phyloP scores from a whole-genome alignment of 2,113 vertebrate genomes.

The Glaucomys volans region DNA sequence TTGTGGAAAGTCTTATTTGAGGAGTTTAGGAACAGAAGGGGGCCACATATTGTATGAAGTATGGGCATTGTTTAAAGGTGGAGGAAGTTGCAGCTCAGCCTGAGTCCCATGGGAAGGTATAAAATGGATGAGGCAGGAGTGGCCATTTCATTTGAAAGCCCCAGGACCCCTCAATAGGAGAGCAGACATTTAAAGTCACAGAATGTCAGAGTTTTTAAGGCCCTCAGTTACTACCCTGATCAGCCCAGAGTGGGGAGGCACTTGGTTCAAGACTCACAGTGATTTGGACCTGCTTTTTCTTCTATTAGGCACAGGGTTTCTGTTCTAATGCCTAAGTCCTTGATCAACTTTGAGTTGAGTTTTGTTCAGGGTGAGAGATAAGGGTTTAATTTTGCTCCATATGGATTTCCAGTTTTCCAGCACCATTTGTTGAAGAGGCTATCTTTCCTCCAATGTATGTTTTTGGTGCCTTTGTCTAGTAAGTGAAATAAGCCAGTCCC shows the following conservation, averaged over 20 bases:
- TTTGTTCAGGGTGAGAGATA: too few species aligned
- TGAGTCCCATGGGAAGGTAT: background rate
- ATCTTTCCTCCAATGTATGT: too few species aligned
- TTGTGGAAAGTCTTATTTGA: background rate
- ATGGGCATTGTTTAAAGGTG: constrained; percentile 43
- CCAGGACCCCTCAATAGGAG: background rate
- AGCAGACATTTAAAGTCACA: constrained; percentile 40
- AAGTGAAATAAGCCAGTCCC: too few species aligned
- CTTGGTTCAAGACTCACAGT: background rate
- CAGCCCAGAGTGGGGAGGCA: background rate
- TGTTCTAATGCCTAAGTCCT: too few species aligned
- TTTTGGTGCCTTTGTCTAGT: too few species aligned
- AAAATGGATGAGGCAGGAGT: background rate
- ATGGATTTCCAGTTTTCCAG: too few species aligned
- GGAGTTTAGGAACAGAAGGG: background rate
- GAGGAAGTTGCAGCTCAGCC: background rate
- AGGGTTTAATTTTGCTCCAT: too few species aligned
- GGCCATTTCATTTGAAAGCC: constrained; percentile 33
- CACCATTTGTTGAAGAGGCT: too few species aligned
- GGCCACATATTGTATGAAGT: background rate
- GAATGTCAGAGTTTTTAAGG: constrained; percentile 3
- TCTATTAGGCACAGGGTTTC: too few species aligned
- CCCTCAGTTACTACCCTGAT: background rate
- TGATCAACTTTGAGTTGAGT: too few species aligned
- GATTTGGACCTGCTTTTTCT: too few species aligned